A percentile compares a stretch with the other conserved stretches of the same genome.
phyloP scores from a whole-genome alignment of 1,140 invertebrate species.

The Apis dorsata region DNA sequence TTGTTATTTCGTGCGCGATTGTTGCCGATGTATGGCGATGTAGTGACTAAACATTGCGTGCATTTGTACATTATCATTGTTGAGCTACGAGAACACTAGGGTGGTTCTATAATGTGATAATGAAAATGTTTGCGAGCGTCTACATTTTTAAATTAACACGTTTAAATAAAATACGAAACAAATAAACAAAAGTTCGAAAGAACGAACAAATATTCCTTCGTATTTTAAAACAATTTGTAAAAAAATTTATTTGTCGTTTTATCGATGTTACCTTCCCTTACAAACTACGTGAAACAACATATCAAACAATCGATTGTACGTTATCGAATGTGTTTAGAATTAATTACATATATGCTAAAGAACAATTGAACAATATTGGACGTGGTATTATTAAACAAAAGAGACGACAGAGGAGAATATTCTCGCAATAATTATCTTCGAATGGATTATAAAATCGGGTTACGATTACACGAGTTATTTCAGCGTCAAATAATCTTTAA shows the following conservation, averaged over 20 bases:
- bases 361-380: neutral
- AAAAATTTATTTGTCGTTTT: no score
- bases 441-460: neutral
- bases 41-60: constrained; percentile 41
- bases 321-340: neutral
- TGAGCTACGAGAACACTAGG: neutral
- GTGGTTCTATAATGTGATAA: neutral
- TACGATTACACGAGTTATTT: constrained; percentile 2
- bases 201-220: neutral
- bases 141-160: no score
- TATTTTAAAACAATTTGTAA: neutral
- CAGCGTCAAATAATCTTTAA: constrained; percentile 19
- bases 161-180: neutral
- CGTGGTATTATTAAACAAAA: neutral
- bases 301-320: neutral
- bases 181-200: neutral
- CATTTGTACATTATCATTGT: constrained; percentile 15
- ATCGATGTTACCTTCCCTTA: no score
- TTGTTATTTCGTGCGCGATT: constrained; percentile 27
- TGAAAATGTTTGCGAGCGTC: no score
- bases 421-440: neutral
- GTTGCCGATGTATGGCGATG: neutral
- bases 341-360: neutral
- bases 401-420: constrained; percentile 22
- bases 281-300: no score